Evolutionary conservation across 2,888 invertebrate species (phyloP).

Genomic region (Drosophila austrosaltans): DNA sequence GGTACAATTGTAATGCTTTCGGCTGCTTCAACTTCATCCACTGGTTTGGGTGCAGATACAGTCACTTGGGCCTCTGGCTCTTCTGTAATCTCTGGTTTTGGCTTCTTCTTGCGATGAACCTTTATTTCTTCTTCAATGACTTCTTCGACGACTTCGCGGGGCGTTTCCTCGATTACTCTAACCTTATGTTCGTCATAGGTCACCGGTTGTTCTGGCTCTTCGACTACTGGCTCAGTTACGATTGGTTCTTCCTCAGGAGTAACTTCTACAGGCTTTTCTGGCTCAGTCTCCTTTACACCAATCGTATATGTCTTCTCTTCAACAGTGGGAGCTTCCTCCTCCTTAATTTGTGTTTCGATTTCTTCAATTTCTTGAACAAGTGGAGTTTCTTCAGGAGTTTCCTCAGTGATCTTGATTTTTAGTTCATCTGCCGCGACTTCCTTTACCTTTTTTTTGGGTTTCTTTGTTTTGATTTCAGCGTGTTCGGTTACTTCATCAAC

Average conservation of each 20-base stretch:
- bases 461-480: constrained; percentile 73
- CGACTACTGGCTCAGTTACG: constrained; percentile 31
- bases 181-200: constrained; percentile 68
- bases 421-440: constrained; percentile 73
- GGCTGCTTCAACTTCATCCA: constrained; percentile 75
- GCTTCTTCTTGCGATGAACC: constrained; percentile 75
- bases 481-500: constrained; percentile 71
- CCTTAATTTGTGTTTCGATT: constrained; percentile 54
- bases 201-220: constrained; percentile 54
- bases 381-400: constrained; percentile 60
- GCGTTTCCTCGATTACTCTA: constrained; percentile 74
- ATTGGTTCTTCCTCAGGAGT: constrained; percentile 42
- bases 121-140: constrained; percentile 63
- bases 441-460: constrained; percentile 69
- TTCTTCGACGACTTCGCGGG: constrained; percentile 66
- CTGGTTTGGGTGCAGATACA: constrained; percentile 55
- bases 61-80: constrained; percentile 65
- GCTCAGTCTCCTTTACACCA: constrained; percentile 66
- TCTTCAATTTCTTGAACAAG: constrained; percentile 74
- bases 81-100: constrained; percentile 64
- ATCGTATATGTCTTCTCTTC: constrained; percentile 71
- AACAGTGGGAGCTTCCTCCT: constrained; percentile 43
- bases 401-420: constrained; percentile 75
- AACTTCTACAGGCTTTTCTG: constrained; percentile 52
- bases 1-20: constrained; percentile 74